These are phyloP conservation scores for Ctena decussata DNA, from an alignment of 2,888 invertebrate genomes.

Conservation along the genomic window DNA sequence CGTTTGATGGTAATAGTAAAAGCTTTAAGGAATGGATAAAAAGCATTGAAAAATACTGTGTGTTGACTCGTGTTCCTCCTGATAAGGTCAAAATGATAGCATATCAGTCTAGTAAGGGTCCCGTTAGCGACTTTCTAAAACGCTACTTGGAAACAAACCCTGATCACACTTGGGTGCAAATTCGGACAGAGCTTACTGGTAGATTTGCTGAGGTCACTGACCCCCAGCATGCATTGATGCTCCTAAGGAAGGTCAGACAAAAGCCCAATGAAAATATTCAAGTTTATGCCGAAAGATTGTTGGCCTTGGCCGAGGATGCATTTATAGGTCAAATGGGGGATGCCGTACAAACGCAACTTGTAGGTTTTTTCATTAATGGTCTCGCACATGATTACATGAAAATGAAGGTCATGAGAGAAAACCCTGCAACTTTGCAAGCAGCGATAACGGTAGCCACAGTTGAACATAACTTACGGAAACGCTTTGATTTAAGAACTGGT, in stretches of 20 bases:
- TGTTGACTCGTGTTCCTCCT: conserved; percentile 1
- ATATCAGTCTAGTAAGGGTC: conserved; percentile 35
- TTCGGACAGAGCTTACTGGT: no score
- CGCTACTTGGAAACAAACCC: conserved; percentile 23
- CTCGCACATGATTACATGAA: no score
- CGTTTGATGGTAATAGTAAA: no score
- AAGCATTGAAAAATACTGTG: no score
- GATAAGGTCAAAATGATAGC: conserved; percentile 20
- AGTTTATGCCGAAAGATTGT: no score
- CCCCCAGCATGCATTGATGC: conserved; percentile 37
- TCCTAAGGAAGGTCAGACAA: conserved; percentile 39
- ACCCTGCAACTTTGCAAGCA: conserved; percentile 10
- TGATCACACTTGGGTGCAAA: no score
- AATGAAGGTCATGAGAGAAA: not conserved
- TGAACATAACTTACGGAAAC: conserved; percentile 43
- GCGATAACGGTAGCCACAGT: conserved; percentile 13
- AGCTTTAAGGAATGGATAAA: no score
- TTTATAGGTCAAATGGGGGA: not conserved
- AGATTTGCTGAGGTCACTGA: conserved; percentile 50
- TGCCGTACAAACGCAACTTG: no score
- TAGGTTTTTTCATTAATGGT: no score
- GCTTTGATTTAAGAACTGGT: conserved; percentile 34
- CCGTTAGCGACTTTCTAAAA: conserved; percentile 39
- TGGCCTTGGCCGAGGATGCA: no score
- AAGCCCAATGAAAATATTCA: conserved; percentile 7